Evolutionary conservation across 1,140 invertebrate genomes (phyloP).

Genomic region (Euschistus heros): DNA sequence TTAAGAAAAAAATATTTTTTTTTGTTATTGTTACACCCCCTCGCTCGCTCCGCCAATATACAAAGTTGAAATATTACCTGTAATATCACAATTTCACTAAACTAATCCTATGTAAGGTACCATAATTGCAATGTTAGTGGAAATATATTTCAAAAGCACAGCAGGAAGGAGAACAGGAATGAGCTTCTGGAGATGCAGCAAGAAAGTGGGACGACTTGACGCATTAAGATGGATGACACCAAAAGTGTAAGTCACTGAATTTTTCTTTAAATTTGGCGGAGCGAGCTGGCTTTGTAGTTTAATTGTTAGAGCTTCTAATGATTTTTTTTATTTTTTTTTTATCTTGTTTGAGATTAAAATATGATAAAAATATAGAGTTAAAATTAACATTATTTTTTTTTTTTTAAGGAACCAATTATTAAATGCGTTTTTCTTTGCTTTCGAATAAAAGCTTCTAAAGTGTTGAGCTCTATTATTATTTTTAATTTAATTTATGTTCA

Average conservation of each 20-base stretch:
- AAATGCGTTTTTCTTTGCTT: no score
- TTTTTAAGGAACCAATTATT: no score
- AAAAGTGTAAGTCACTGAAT: conserved; percentile 8
- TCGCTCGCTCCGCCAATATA: conserved; percentile 13
- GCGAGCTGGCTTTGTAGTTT: conserved; percentile 13
- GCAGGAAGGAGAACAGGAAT: neutral
- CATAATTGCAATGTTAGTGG: neutral
- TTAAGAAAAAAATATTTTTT: neutral
- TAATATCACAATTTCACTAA: neutral
- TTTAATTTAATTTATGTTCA: no score
- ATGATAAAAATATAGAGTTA: neutral
- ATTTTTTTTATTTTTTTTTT: neutral
- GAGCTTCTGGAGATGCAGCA: neutral
- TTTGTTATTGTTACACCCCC: neutral
- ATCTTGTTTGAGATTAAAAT: neutral
- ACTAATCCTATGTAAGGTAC: no score
- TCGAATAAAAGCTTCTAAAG: no score
- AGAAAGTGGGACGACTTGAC: neutral
- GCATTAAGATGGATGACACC: neutral
- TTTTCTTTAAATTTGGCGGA: conserved; percentile 16
- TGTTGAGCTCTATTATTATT: no score
- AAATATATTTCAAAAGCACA: conserved; percentile 9
- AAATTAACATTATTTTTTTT: no score
- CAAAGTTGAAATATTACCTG: neutral
- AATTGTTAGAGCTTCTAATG: conserved; percentile 12